Evolutionary conservation across 64 coral and sea anemone species (phyloP).

Genomic region (Dendronephthya gigantea): DNA sequence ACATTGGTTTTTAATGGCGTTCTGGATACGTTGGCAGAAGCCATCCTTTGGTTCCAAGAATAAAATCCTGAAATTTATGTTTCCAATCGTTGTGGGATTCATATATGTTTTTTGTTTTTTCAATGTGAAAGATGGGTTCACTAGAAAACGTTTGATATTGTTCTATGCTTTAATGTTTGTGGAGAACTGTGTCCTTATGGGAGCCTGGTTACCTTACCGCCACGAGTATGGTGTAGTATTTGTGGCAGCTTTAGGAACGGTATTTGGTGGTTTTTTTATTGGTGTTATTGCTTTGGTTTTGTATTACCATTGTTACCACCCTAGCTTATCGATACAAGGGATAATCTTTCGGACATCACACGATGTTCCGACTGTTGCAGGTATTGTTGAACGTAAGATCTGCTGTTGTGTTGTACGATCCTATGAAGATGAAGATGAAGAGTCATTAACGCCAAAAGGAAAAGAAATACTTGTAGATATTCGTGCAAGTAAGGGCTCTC

Average conservation of each 20-base stretch:
- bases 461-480: background rate
- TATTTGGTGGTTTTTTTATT: slow-evolving; percentile 49
- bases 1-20: slow-evolving; percentile 54
- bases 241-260: slow-evolving; percentile 24
- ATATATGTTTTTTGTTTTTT: slow-evolving; percentile 74
- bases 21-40: slow-evolving; percentile 26
- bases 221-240: slow-evolving; percentile 41
- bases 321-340: slow-evolving; percentile 42
- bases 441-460: background rate
- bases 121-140: slow-evolving; percentile 53
- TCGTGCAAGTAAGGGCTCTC: background rate
- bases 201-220: slow-evolving; percentile 51
- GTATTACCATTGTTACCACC: slow-evolving; percentile 65
- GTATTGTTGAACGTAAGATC: background rate
- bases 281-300: slow-evolving; percentile 44
- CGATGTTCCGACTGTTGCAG: background rate
- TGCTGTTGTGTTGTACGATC: background rate
- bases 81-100: slow-evolving; percentile 41
- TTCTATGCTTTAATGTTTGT: slow-evolving; percentile 44
- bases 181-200: slow-evolving; percentile 43
- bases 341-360: slow-evolving; percentile 2
- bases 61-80: slow-evolving; percentile 25
- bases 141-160: slow-evolving; percentile 33
- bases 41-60: slow-evolving; percentile 38
- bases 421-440: background rate